Conservation (phyloP, 1,140 invertebrate species). For the Caenorhabditis inopinata region DNA sequence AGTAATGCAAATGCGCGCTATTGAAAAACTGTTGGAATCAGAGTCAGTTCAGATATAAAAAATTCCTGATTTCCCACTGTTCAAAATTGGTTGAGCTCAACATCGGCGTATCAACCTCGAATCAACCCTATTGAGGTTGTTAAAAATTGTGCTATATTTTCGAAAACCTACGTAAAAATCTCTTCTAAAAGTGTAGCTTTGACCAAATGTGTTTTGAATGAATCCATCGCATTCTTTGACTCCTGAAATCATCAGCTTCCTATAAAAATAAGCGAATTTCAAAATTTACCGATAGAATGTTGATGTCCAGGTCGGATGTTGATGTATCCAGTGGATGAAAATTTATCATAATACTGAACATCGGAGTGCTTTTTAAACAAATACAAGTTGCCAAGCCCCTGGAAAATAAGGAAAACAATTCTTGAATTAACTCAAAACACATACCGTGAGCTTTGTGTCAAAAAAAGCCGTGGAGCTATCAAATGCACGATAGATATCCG, state of each 20-base stretch:
- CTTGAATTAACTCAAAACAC: background rate
- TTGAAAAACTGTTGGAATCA: too few relatives aligned
- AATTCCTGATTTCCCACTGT: too few relatives aligned
- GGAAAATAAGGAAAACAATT: background rate
- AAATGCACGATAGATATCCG: slow-evolving; percentile 37
- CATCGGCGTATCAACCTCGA: too few relatives aligned
- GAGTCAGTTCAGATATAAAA: too few relatives aligned
- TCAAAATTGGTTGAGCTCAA: too few relatives aligned
- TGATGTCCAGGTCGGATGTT: background rate
- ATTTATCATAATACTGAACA: slow-evolving; percentile 40
- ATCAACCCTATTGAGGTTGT: too few relatives aligned
- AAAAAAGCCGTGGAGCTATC: slow-evolving; percentile 39
- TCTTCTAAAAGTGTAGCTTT: slow-evolving; percentile 41
- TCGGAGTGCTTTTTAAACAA: slow-evolving; percentile 32
- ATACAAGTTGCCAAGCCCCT: slow-evolving; percentile 41
- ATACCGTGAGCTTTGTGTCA: slow-evolving; percentile 39
- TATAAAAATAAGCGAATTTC: too few relatives aligned
- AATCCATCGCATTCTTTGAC: slow-evolving; percentile 32
- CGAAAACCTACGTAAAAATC: slow-evolving; percentile 35
- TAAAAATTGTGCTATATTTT: too few relatives aligned
- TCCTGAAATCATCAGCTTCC: slow-evolving; percentile 1
- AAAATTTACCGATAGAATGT: slow-evolving; percentile 32
- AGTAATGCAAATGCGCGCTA: too few relatives aligned
- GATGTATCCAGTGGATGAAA: slow-evolving; percentile 42
- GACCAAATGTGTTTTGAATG: slow-evolving; percentile 42